A percentile compares a stretch with the other conserved stretches of the same genome.
Conservation (phyloP, 2,797 vertebrate species). For the Gambelia wislizenii region DNA sequence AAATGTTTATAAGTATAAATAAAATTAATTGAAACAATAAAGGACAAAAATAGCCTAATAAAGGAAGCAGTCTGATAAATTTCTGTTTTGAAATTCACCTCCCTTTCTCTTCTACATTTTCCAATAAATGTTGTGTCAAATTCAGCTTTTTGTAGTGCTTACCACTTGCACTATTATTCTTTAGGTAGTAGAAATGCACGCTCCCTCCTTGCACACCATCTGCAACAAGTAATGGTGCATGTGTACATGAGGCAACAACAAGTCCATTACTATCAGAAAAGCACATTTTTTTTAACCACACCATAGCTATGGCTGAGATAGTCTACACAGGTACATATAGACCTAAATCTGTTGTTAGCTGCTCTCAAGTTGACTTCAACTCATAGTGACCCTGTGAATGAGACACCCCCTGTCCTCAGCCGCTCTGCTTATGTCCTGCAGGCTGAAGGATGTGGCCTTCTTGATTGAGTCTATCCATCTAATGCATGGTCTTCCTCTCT, state of each 20-base stretch:
- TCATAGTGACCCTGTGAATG: no score
- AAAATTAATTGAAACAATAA: constrained; percentile 59
- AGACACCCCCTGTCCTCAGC: no score
- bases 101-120: constrained; percentile 19
- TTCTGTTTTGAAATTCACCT: constrained; percentile 7
- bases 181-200: not conserved
- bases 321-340: not conserved
- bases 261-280: not conserved
- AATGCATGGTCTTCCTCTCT: no score
- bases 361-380: no score
- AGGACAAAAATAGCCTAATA: constrained; percentile 46
- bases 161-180: not conserved
- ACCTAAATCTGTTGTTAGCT: not conserved
- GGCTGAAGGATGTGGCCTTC: no score
- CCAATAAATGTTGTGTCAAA: constrained; percentile 26
- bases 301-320: not conserved
- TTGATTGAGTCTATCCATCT: no score
- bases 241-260: not conserved
- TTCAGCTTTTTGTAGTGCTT: constrained; percentile 50
- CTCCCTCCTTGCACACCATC: not conserved
- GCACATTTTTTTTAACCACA: not conserved
- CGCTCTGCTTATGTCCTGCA: no score
- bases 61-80: constrained; percentile 40
- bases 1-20: constrained; percentile 41
- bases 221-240: not conserved